A percentile compares a stretch with the other conserved stretches of the same genome.
These are phyloP conservation scores for Clunio marinus DNA, from an alignment of 2,888 invertebrate genomes.

Conservation along the genomic window DNA sequence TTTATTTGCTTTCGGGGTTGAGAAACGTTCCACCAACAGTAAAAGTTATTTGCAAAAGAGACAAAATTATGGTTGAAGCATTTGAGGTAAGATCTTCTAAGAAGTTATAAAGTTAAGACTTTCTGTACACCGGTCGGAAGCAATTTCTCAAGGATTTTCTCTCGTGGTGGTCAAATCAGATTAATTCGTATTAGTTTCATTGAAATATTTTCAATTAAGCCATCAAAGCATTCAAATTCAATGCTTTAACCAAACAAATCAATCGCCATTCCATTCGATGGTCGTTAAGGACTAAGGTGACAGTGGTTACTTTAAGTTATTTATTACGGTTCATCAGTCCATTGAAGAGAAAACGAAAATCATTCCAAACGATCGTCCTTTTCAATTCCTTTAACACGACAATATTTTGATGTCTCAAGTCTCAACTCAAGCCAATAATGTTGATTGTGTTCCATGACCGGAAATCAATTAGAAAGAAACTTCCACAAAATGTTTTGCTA, in stretches of 20 bases:
- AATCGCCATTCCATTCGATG: neutral
- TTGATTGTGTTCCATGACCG: conserved; percentile 6
- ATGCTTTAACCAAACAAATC: too few relatives aligned
- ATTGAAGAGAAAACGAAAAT: neutral
- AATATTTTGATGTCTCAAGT: conserved; percentile 32
- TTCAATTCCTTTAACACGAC: neutral
- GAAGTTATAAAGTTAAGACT: conserved; percentile 16
- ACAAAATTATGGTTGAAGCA: neutral
- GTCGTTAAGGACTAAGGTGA: neutral
- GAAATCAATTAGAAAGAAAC: conserved; percentile 25
- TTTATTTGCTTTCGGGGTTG: conserved; percentile 16
- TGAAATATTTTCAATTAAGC: too few relatives aligned
- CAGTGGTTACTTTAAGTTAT: conserved; percentile 5
- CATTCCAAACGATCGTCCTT: neutral
- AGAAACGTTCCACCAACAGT: neutral
- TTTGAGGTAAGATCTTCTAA: conserved; percentile 20
- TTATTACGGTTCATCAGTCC: conserved; percentile 22
- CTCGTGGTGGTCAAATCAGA: neutral
- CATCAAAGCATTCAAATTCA: too few relatives aligned
- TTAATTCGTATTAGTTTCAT: too few relatives aligned
- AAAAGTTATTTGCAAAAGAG: neutral
- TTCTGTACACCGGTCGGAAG: neutral
- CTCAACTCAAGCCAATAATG: neutral
- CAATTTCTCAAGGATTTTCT: conserved; percentile 26
- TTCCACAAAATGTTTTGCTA: neutral